Conservation (phyloP, 2,113 vertebrate genomes). For the Zosterops hypoxanthus region DNA sequence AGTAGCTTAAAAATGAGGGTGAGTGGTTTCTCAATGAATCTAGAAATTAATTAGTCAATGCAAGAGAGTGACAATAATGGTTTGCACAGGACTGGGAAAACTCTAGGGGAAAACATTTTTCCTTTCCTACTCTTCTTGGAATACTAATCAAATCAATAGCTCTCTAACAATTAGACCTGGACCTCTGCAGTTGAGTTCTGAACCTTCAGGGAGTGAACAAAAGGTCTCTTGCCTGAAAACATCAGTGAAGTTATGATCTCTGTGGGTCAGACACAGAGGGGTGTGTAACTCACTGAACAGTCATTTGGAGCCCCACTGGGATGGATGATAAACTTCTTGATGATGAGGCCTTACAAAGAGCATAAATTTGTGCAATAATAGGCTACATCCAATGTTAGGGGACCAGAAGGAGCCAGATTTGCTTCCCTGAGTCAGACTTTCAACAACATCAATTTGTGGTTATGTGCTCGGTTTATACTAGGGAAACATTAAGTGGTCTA, state of each 20-base stretch:
- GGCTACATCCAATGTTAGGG: accelerated
- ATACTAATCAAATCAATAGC: neutral
- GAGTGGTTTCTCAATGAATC: neutral
- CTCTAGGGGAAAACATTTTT: neutral
- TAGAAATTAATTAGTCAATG: neutral
- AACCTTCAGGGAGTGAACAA: neutral
- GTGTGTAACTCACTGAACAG: neutral
- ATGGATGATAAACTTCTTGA: neutral
- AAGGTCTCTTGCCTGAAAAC: neutral
- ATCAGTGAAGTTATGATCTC: neutral
- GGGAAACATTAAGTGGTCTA: neutral
- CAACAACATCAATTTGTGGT: neutral
- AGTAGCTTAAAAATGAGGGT: neutral
- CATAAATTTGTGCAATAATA: neutral
- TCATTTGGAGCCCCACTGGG: neutral
- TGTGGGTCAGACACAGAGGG: neutral
- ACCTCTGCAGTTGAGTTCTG: neutral
- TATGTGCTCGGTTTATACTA: neutral
- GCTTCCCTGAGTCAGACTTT: neutral
- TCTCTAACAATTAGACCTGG: neutral
- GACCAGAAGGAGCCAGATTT: neutral
- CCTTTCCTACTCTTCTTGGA: neutral
- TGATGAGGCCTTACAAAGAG: neutral
- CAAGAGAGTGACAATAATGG: neutral
- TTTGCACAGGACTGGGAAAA: neutral